Evolutionary conservation across 2,113 vertebrate species (phyloP), one percentile per base, ranked within the genome.

Genomic region (Protobothrops mucrosquamatus): DNA sequence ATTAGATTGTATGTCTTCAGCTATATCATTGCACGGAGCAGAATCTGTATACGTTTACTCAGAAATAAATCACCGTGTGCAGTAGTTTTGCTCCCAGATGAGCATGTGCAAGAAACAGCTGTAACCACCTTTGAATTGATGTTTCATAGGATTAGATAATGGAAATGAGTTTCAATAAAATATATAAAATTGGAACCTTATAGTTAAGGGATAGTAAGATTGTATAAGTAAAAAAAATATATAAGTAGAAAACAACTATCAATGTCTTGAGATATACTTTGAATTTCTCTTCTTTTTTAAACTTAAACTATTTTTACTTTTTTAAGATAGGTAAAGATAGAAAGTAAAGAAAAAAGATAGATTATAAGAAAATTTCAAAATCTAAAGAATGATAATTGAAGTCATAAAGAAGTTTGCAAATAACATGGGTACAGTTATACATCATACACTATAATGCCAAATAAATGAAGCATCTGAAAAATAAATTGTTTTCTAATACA

Each of bases 401-500:
- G 74, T 39, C n/a, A 81, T 43, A 39, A 81, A 81, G 1, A 22
- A 43, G 74, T 81, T 81, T 81, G 18, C 18, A 81, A 43, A 43
- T 34, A 81, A 86, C 39, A n/a, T 18, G 64, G 14, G 22, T 14
- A 18, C 24, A 7, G 26, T 69, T 57, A 89, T 39, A 22, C 34
- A 54, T 64, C 24, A 55, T 15, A 52, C 56, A 39, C 5, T 26
- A 34, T n/a, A 54, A 9, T 87, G 22, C 74, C 39, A 34, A 59
- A 90, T 59, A 90, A 90, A 93, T 90, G 22, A 48, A 61, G 22
- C 55, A 93, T 43, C 51, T 86, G 52, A 89, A 89, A 93, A 85
- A 46, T 59, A 92, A n/a, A 61, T 86, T 90, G 43, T 90, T 93
- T 93, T 93, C n/a, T 93, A 89, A 39, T 43, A 34, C 26, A 15